phyloP scores from a whole-genome alignment of 2,888 invertebrate genomes.

The Blera fallax region DNA sequence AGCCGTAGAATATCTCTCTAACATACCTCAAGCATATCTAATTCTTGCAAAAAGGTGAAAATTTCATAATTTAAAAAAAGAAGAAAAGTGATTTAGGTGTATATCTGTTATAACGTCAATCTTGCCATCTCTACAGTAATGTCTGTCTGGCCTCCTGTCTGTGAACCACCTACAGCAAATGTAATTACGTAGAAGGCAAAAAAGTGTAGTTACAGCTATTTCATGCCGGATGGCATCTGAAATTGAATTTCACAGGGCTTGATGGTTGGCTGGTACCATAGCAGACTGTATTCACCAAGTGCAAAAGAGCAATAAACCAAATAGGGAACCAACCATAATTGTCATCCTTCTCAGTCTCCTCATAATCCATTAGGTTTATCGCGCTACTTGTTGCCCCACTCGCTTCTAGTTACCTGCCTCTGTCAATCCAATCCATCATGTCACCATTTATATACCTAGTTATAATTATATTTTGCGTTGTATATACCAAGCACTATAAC shows the following conservation, averaged over 20 bases:
- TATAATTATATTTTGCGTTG: slow-evolving; percentile 7
- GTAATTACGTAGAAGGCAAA: slow-evolving; percentile 51
- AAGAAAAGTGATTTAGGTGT: neutral
- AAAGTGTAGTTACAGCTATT: slow-evolving; percentile 44
- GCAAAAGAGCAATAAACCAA: slow-evolving; percentile 42
- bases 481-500: neutral
- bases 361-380: slow-evolving; percentile 2
- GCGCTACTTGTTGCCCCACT: slow-evolving; percentile 29
- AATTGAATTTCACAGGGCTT: slow-evolving; percentile 52
- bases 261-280: neutral
- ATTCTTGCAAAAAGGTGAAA: slow-evolving; percentile 15
- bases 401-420: neutral
- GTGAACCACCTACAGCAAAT: slow-evolving; percentile 38
- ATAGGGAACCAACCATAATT: slow-evolving; percentile 44
- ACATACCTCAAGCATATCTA: slow-evolving; percentile 11
- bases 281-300: neutral
- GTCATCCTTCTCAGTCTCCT: slow-evolving; percentile 18
- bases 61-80: slow-evolving; percentile 6
- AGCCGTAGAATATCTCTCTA: neutral
- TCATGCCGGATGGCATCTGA: slow-evolving; percentile 61
- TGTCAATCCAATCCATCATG: slow-evolving; percentile 22
- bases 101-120: neutral
- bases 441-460: neutral
- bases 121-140: neutral
- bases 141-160: slow-evolving; percentile 53